Percentiles rank a stretch among this genome's conserved stretches.
These are phyloP conservation scores for Carposina sasakii DNA, from an alignment of 1,140 invertebrate genomes.

Conservation along the genomic window DNA sequence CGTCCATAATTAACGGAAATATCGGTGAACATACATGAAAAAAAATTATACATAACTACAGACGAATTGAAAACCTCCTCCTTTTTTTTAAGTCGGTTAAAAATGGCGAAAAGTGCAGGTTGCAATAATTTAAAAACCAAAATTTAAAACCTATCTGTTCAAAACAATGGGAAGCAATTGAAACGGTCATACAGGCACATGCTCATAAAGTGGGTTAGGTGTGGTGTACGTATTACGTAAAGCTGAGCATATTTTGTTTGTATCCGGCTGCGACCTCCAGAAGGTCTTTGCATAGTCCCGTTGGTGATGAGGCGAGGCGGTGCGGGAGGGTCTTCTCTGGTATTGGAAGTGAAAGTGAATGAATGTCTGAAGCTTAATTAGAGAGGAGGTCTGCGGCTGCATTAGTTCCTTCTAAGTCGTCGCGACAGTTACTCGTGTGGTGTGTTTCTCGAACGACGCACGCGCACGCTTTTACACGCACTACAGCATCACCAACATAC, in stretches of 20 bases:
- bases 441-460: constrained; percentile 23
- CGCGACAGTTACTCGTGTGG: constrained; percentile 41
- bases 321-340: constrained; percentile 50
- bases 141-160: too few species aligned
- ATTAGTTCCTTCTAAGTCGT: constrained; percentile 56
- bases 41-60: too few species aligned
- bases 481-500: constrained; percentile 23
- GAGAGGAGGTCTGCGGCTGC: constrained; percentile 60
- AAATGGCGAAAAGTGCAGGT: too few species aligned
- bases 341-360: constrained; percentile 72
- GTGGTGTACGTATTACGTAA: constrained; percentile 41
- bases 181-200: not conserved
- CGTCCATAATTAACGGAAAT: too few species aligned
- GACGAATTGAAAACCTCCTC: too few species aligned
- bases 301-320: constrained; percentile 39
- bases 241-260: constrained; percentile 44
- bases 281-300: constrained; percentile 49
- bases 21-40: too few species aligned
- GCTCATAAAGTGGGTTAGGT: constrained; percentile 3
- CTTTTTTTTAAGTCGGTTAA: too few species aligned
- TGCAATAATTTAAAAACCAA: too few species aligned
- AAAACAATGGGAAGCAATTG: too few species aligned
- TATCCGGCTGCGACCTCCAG: constrained; percentile 64
- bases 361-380: constrained; percentile 69
- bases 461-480: constrained; percentile 22